A percentile compares a stretch with the other conserved stretches of the same genome.
Conservation (phyloP, 1,140 invertebrate species). For the Tetramorium alpestre region DNA sequence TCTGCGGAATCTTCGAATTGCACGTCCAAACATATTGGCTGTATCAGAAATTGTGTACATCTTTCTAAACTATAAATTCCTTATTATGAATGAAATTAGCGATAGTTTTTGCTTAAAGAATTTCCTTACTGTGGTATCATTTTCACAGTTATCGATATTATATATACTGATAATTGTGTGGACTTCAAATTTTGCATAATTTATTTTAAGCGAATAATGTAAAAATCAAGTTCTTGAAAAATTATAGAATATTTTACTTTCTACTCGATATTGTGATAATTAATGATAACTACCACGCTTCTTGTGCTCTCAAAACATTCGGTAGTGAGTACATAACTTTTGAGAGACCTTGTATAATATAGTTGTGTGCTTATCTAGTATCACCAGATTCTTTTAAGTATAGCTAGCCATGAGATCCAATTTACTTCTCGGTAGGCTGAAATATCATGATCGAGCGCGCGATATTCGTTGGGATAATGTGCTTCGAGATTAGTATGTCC, state of each 20-base stretch:
- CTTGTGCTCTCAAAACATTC: neutral
- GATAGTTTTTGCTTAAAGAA: neutral
- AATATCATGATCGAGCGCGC: slow-evolving; percentile 40
- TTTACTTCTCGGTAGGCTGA: slow-evolving; percentile 43
- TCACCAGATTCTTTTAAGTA: slow-evolving; percentile 31
- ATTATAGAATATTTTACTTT: neutral
- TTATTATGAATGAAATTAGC: neutral
- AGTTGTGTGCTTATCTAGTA: slow-evolving; percentile 35
- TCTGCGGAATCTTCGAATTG: slow-evolving; percentile 22
- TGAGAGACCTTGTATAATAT: slow-evolving; percentile 32
- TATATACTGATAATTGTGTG: neutral
- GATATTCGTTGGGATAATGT: slow-evolving; percentile 42
- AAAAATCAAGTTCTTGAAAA: neutral
- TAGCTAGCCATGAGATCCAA: slow-evolving; percentile 38
- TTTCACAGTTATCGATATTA: neutral
- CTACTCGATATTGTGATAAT: neutral
- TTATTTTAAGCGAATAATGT: neutral
- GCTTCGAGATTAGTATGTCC: slow-evolving; percentile 17
- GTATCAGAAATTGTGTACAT: neutral
- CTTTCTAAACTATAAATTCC: neutral
- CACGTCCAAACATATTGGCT: slow-evolving; percentile 5
- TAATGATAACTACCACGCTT: neutral
- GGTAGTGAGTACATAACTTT: neutral
- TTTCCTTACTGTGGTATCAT: neutral
- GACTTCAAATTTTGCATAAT: neutral